phyloP scores from a whole-genome alignment of 2,888 invertebrate genomes.

The Agelastica alni region DNA sequence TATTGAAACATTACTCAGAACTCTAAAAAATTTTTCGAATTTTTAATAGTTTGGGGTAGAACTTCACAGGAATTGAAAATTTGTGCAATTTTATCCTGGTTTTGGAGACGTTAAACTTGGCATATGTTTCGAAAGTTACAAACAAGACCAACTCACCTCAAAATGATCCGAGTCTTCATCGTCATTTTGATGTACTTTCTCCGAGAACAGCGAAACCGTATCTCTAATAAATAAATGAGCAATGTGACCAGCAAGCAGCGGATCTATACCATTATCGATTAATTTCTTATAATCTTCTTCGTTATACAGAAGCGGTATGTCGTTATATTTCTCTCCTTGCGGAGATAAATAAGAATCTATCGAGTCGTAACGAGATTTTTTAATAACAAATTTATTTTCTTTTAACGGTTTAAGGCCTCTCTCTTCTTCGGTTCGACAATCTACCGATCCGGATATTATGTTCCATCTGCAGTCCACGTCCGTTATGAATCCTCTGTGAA shows the following conservation, averaged over 20 bases:
- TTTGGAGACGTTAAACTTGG: too few species aligned
- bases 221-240: conserved; percentile 98
- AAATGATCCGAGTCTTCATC: conserved; percentile 95
- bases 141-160: conserved; percentile 67
- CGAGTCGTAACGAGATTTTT: conserved; percentile 96
- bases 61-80: too few species aligned
- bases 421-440: conserved; percentile 92
- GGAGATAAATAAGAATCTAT: conserved; percentile 96
- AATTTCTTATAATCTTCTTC: conserved; percentile 80
- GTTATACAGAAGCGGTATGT: conserved; percentile 89
- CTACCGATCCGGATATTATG: conserved; percentile 93
- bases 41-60: too few species aligned
- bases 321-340: conserved; percentile 90
- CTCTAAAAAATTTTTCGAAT: too few species aligned
- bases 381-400: conserved; percentile 79
- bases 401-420: conserved; percentile 76
- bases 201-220: conserved; percentile 91
- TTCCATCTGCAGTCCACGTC: conserved; percentile 99
- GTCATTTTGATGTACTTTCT: conserved; percentile 94
- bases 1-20: too few species aligned
- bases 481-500: conserved; percentile 90
- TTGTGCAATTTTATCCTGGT: too few species aligned
- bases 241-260: conserved; percentile 89
- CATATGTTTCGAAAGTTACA: too few species aligned
- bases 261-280: conserved; percentile 87